Conservation (phyloP, 2,113 vertebrate species). For the Dermatemys mawii region DNA sequence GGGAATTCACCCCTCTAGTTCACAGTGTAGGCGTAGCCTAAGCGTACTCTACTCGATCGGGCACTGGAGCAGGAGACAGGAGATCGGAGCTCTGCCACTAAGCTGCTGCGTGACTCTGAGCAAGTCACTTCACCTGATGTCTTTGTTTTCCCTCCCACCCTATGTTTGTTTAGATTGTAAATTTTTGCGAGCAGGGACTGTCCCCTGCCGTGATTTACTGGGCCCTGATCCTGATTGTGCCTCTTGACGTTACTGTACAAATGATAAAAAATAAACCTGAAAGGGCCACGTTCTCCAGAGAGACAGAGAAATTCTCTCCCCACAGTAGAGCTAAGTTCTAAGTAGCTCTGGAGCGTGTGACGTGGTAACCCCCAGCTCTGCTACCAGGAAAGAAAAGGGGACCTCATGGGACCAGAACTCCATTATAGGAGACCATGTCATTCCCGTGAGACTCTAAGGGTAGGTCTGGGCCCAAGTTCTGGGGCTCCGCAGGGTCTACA, state of each 20-base stretch:
- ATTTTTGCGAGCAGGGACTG: background rate
- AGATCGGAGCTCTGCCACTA: background rate
- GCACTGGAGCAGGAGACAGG: background rate
- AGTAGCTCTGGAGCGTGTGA: background rate
- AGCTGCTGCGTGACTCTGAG: background rate
- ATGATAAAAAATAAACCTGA: background rate
- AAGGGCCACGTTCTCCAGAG: background rate
- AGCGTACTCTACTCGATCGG: background rate
- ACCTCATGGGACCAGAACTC: background rate
- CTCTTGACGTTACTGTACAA: background rate
- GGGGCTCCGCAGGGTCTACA: too few relatives aligned
- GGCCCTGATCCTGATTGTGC: background rate
- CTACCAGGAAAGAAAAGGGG: background rate
- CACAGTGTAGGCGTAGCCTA: background rate
- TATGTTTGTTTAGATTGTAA: background rate
- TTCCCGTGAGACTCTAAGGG: background rate
- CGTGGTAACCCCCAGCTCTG: background rate
- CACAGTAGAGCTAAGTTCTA: background rate
- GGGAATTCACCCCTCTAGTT: background rate
- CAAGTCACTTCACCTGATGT: background rate
- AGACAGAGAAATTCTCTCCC: background rate
- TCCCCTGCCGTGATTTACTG: background rate
- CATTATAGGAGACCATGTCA: background rate
- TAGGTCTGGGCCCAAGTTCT: too few relatives aligned
- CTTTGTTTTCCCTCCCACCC: background rate